Evolutionary conservation across 1,140 invertebrate genomes (phyloP).

Genomic region (Drosophila bipectinata): DNA sequence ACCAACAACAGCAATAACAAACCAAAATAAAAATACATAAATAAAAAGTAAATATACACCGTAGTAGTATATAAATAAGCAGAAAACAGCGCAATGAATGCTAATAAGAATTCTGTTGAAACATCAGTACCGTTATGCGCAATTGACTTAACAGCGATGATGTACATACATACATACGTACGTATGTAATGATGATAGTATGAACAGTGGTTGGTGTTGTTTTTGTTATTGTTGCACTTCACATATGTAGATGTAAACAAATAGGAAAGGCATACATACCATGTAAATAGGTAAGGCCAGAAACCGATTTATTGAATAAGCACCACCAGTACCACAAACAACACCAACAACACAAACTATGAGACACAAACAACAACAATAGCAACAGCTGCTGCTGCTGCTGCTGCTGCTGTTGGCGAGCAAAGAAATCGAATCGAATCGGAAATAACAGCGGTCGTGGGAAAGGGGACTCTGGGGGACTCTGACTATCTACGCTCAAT

Average conservation of each 20-base stretch:
- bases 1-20: slow-evolving; percentile 22
- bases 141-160: slow-evolving; percentile 33
- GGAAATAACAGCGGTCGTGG: background rate
- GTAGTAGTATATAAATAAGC: slow-evolving; percentile 11
- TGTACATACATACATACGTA: slow-evolving; percentile 1
- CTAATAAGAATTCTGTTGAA: slow-evolving; percentile 36
- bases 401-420: background rate
- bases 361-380: slow-evolving; percentile 19
- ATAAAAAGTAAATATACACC: slow-evolving; percentile 22
- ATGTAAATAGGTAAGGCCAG: slow-evolving; percentile 7
- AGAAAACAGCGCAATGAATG: slow-evolving; percentile 9
- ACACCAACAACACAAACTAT: slow-evolving; percentile 21
- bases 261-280: slow-evolving; percentile 2
- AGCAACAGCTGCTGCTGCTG: slow-evolving; percentile 10
- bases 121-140: slow-evolving; percentile 48
- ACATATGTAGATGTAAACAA: slow-evolving; percentile 58
- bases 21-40: slow-evolving; percentile 40
- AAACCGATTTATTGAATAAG: slow-evolving; percentile 47
- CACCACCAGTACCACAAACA: background rate
- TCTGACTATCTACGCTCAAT: background rate
- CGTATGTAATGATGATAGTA: background rate
- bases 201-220: background rate
- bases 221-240: slow-evolving; percentile 21
- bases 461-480: background rate
- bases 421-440: slow-evolving; percentile 7